phyloP scores from a whole-genome alignment of 2,888 invertebrate species.

The Hymenopus coronatus region DNA sequence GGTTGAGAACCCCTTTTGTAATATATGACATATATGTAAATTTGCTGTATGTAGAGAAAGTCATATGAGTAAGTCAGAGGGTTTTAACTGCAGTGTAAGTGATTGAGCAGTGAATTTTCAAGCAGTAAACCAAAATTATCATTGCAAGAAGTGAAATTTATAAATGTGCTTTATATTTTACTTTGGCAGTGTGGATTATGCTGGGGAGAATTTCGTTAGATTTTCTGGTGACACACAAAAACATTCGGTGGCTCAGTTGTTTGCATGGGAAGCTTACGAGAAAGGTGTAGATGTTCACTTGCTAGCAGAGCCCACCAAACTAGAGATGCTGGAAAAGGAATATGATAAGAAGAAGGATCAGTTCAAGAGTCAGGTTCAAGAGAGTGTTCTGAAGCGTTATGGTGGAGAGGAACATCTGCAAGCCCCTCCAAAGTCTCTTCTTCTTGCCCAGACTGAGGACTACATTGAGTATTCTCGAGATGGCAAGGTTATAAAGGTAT shows the following conservation, averaged over 20 bases:
- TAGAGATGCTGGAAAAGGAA: constrained; percentile 86
- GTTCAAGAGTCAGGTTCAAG: constrained; percentile 76
- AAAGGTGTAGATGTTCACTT: constrained; percentile 92
- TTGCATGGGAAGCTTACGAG: constrained; percentile 96
- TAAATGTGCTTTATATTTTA: no score
- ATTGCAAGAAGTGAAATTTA: not conserved
- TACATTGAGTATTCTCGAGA: constrained; percentile 94
- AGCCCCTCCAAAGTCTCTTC: constrained; percentile 81
- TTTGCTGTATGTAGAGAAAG: not conserved
- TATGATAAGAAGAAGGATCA: constrained; percentile 87
- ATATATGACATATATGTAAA: not conserved
- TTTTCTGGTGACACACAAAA: constrained; percentile 90
- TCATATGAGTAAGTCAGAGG: no score
- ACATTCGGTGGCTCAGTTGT: constrained; percentile 89
- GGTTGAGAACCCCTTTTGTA: no score
- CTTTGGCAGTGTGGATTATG: constrained; percentile 64
- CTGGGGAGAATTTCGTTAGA: constrained; percentile 95
- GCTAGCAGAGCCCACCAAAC: constrained; percentile 95
- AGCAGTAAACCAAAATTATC: not conserved
- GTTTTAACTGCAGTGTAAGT: not conserved
- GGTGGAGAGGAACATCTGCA: constrained; percentile 92
- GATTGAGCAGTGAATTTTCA: not conserved
- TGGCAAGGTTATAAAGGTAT: constrained; percentile 66
- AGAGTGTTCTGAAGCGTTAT: constrained; percentile 85
- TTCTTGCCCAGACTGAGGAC: constrained; percentile 92